Base-by-base conservation (phyloP, 2,113 vertebrate species). In the Echinops telfairi region DNA sequence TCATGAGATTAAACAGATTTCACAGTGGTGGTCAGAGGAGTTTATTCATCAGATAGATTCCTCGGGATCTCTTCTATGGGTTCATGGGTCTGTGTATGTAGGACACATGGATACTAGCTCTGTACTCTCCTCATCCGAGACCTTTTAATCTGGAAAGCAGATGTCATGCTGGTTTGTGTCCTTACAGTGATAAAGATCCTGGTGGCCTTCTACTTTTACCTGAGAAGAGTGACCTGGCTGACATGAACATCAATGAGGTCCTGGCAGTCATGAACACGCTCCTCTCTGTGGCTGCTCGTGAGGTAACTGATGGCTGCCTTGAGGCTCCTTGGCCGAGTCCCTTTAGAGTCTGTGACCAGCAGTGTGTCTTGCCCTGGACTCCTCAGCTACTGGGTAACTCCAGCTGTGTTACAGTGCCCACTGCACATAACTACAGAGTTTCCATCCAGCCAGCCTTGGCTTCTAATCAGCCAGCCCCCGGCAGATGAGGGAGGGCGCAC, bases 131-230 rank as follows among this genome's bases (percentile, higher is more conserved):
- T 20, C n/a, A 4, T 38, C 58, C 17, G 88, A 70, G 85, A 68
- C 2, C 20, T 43, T 86, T 75, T 90, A 81, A 75, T 68, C n/a
- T 33, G 76, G 77, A 76, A 89, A 71, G 2, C 40, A 68, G 5
- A 22, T 71, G 47, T 95, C 22, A 0, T 89, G 66, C 73, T 73
- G 1, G 11, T 92, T 82, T 93, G 83, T 96, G 33, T 96, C 43
- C 90, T 95, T 96, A 6, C 96, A 99, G 99, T 95, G 98, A 99
- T 92, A 98, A 99, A 84, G 99, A 99, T 96, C 99, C 99, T 7
- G 98, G 98, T 53, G 99, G 99, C 88, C 98, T 99, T 81, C 97
- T 99, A 1, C 57, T 99, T 88, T 97, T 99, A 71, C 99, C 99
- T 23, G 99, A 99, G 73, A 99, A 99, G 96, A 99, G 98, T 31